phyloP scores from a whole-genome alignment of 2,113 vertebrate species.

The Pseudopipra pipra region DNA sequence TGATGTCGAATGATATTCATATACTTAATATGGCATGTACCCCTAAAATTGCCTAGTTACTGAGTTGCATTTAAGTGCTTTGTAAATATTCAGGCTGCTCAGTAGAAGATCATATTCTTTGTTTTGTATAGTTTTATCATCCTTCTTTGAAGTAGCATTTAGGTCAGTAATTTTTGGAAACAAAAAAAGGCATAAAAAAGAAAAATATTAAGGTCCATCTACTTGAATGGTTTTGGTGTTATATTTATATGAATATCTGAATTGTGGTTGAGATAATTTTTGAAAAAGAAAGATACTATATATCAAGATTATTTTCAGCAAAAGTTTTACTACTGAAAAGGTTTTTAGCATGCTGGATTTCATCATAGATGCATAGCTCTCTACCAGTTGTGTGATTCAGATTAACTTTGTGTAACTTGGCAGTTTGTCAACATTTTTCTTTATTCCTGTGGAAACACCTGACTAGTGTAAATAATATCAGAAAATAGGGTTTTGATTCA shows the following conservation, averaged over 20 bases:
- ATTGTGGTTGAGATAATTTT: neutral
- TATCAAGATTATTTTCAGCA: neutral
- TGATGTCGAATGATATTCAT: neutral
- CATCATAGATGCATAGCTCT: accelerated
- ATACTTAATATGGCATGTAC: neutral
- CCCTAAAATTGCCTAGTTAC: neutral
- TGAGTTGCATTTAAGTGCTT: neutral
- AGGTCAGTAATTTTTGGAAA: neutral
- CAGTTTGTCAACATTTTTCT: neutral
- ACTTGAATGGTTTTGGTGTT: neutral
- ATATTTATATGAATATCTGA: neutral
- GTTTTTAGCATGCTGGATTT: neutral
- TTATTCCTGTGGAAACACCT: neutral
- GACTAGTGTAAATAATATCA: neutral
- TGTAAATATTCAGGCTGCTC: neutral
- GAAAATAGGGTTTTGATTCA: neutral
- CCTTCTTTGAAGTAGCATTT: neutral
- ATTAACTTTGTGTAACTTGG: neutral
- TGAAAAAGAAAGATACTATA: too few species aligned
- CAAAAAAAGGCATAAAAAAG: neutral
- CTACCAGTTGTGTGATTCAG: neutral
- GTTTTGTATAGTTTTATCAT: neutral
- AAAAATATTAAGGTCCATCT: neutral
- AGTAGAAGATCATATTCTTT: neutral
- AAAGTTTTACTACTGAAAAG: neutral